Conservation (phyloP, 1,140 invertebrate species). For the Drosophila kohkoa region DNA sequence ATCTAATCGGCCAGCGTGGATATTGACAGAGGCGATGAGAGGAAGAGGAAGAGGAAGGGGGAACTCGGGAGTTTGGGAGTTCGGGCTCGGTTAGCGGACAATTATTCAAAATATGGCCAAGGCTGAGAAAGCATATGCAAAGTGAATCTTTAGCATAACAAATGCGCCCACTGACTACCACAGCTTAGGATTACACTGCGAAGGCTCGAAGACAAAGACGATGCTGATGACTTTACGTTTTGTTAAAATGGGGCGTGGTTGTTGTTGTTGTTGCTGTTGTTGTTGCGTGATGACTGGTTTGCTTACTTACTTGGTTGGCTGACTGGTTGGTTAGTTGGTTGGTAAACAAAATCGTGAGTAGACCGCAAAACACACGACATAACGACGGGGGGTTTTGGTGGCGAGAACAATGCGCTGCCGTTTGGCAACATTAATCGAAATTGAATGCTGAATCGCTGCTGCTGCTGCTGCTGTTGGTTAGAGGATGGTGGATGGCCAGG, state of each 20-base stretch:
- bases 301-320: not conserved
- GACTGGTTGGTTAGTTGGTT: no score
- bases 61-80: no score
- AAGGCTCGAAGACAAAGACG: not conserved
- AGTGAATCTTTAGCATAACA: conserved; percentile 65
- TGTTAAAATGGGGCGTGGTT: not conserved
- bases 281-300: conserved; percentile 47
- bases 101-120: conserved; percentile 71
- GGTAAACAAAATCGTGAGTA: conserved; percentile 53
- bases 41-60: no score
- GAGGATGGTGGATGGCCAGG: conserved; percentile 21
- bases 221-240: conserved; percentile 37
- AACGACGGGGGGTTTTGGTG: no score
- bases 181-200: conserved; percentile 38
- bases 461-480: no score
- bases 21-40: no score
- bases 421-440: conserved; percentile 76
- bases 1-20: conserved; percentile 5
- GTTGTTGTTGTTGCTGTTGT: not conserved
- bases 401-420: conserved; percentile 23
- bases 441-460: conserved; percentile 54
- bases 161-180: conserved; percentile 38
- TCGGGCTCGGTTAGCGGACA: conserved; percentile 25
- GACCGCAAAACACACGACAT: not conserved
- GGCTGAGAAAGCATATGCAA: conserved; percentile 51